Conservation (phyloP, 2,113 vertebrate species). For the Xenus cinereus region DNA sequence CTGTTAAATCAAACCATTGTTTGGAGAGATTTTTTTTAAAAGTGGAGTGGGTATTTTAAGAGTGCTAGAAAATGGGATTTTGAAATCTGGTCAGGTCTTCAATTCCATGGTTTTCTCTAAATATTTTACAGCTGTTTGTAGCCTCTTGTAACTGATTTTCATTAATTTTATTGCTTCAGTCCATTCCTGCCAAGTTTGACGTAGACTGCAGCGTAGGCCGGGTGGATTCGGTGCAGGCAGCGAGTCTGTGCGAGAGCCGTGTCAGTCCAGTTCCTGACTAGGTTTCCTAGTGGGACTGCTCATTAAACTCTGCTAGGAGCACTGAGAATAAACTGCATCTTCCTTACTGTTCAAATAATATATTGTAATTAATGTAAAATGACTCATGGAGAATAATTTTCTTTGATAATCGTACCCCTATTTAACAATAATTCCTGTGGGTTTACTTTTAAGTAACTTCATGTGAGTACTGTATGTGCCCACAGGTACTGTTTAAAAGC, state of each 20-base stretch:
- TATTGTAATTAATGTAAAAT: constrained; percentile 45
- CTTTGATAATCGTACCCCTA: constrained; percentile 51
- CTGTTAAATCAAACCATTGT: background rate
- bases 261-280: background rate
- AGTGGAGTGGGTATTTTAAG: background rate
- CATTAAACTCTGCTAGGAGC: constrained; percentile 7
- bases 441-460: constrained; percentile 57
- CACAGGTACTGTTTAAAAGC: constrained; percentile 52
- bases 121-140: constrained; percentile 23
- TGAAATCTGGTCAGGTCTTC: background rate
- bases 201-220: background rate
- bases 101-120: background rate
- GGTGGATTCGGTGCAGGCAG: background rate
- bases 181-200: background rate
- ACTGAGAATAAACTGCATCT: background rate
- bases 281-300: background rate
- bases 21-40: background rate
- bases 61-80: background rate
- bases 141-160: constrained; percentile 21
- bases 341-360: constrained; percentile 18
- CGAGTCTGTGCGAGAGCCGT: background rate
- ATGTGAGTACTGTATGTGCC: constrained; percentile 11
- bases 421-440: constrained; percentile 59
- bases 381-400: constrained; percentile 34
- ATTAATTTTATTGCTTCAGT: constrained; percentile 17